These are phyloP conservation scores for Drosophila willistoni DNA, from an alignment of 1,140 invertebrate genomes.

Conservation along the genomic window DNA sequence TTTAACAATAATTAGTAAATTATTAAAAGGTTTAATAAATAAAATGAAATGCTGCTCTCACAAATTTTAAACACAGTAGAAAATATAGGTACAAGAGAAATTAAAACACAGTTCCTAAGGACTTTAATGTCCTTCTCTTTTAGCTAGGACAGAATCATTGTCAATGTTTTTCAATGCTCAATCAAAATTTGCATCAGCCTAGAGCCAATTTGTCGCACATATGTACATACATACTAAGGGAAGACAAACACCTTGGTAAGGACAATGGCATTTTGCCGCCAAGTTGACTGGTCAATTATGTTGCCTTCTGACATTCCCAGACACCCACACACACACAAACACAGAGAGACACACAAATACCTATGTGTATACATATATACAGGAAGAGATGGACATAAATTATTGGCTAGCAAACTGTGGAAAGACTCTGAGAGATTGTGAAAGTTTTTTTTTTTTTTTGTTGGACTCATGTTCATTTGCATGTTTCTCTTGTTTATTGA, in stretches of 20 bases:
- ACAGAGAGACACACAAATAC: neutral
- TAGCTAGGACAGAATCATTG: neutral
- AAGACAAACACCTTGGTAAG: slow-evolving; percentile 2
- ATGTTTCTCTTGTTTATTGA: slow-evolving; percentile 42
- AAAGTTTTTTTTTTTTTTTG: too few species aligned
- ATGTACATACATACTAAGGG: neutral
- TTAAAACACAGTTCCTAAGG: neutral
- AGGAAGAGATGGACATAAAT: neutral
- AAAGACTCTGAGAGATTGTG: neutral
- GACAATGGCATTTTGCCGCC: neutral
- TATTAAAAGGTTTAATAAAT: too few species aligned
- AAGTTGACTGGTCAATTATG: slow-evolving; percentile 56
- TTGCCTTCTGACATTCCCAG: slow-evolving; percentile 29
- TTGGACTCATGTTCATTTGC: slow-evolving; percentile 41
- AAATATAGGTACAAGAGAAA: too few species aligned
- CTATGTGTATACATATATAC: too few species aligned
- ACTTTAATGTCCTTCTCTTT: neutral
- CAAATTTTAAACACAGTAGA: too few species aligned
- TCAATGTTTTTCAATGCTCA: neutral
- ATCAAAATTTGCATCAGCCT: neutral
- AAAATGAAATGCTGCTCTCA: too few species aligned
- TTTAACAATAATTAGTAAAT: too few species aligned
- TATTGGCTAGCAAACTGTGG: neutral
- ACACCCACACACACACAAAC: slow-evolving; percentile 15
- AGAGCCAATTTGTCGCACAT: neutral